phyloP scores from a whole-genome alignment of 2,888 invertebrate genomes.

The Plagiodera versicolora region DNA sequence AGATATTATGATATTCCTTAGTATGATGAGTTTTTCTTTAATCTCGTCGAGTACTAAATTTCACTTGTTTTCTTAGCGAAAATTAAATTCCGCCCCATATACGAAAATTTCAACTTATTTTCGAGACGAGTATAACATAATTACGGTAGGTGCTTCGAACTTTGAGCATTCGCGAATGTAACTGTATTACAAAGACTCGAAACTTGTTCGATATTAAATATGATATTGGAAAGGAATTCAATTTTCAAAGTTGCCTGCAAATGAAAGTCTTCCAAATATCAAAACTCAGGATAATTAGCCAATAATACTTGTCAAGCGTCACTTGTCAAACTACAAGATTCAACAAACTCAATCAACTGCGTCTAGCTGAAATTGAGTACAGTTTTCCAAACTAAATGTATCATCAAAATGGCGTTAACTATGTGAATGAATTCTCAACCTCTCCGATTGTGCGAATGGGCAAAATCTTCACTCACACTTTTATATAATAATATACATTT shows the following conservation, averaged over 20 bases:
- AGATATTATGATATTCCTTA: conserved; percentile 53
- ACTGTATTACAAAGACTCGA: conserved; percentile 32
- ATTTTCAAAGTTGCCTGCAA: neutral
- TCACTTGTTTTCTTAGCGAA: conserved; percentile 51
- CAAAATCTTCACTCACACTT: too few species aligned
- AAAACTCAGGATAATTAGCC: too few species aligned
- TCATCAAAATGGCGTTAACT: too few species aligned
- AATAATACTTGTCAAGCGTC: too few species aligned
- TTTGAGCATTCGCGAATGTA: conserved; percentile 32
- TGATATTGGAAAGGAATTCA: conserved; percentile 23
- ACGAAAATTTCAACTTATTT: conserved; percentile 34
- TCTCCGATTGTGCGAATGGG: too few species aligned
- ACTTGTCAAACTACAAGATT: too few species aligned
- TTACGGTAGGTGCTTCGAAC: conserved; percentile 36
- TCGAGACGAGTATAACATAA: conserved; percentile 32
- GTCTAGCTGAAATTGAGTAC: too few species aligned
- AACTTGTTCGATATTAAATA: conserved; percentile 36
- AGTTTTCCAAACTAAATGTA: too few species aligned
- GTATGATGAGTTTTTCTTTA: conserved; percentile 55
- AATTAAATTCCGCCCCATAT: conserved; percentile 49
- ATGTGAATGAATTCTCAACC: too few species aligned
- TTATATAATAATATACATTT: too few species aligned
- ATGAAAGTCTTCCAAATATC: too few species aligned
- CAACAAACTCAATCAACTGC: too few species aligned
- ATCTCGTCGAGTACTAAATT: conserved; percentile 54